A percentile compares a stretch with the other conserved stretches of the same genome.
Conservation (phyloP, 2,888 invertebrate genomes). For the Limnephilus marmoratus region DNA sequence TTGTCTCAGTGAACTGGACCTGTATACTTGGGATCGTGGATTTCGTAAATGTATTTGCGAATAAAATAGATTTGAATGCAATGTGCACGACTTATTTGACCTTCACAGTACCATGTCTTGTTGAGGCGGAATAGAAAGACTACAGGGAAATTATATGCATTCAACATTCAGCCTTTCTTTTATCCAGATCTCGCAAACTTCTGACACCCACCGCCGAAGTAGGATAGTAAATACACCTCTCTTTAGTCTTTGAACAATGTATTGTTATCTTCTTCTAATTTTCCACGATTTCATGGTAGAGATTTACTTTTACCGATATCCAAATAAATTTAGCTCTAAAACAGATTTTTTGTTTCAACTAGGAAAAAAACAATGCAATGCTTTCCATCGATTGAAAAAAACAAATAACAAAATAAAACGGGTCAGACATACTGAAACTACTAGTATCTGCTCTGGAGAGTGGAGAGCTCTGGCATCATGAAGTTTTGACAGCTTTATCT, state of each 20-base stretch:
- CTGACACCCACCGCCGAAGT: neutral
- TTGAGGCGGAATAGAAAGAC: neutral
- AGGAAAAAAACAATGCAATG: neutral
- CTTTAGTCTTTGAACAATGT: neutral
- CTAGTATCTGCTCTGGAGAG: too few species aligned
- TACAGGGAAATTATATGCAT: neutral
- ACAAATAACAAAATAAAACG: neutral
- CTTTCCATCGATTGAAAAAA: neutral
- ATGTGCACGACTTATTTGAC: neutral
- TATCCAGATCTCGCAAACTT: neutral
- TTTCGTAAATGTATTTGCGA: neutral
- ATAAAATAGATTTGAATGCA: neutral
- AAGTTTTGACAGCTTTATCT: neutral
- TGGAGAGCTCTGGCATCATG: neutral
- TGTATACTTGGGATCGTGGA: neutral
- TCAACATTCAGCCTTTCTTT: neutral
- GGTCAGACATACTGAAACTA: neutral
- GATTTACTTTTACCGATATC: neutral
- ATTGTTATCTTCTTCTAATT: neutral
- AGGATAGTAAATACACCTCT: neutral
- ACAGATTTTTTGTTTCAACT: neutral
- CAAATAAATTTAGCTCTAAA: neutral
- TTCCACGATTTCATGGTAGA: neutral
- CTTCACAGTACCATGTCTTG: neutral
- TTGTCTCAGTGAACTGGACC: neutral